Evolutionary conservation across 2,888 invertebrate species (phyloP).

Genomic region (Mystacides longicornis): DNA sequence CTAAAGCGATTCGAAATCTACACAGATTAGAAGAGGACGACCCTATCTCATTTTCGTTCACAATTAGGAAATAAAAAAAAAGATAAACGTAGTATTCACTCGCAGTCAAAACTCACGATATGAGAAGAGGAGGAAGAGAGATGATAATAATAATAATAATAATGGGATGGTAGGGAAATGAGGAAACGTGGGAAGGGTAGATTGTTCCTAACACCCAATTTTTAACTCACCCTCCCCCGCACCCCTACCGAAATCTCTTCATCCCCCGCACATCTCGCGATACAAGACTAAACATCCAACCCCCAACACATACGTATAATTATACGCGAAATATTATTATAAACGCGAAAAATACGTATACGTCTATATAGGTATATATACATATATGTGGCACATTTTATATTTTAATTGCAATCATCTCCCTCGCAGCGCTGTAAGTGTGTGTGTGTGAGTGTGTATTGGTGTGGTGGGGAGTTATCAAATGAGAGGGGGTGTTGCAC

Average conservation of each 20-base stretch:
- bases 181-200: constrained; percentile 12
- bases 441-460: neutral
- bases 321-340: constrained; percentile 23
- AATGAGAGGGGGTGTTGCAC: constrained; percentile 8
- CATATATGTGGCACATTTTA: constrained; percentile 24
- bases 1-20: neutral
- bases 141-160: neutral
- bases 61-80: constrained; percentile 25
- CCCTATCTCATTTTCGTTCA: constrained; percentile 7
- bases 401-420: constrained; percentile 26
- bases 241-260: neutral
- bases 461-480: constrained; percentile 2
- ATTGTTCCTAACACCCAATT: constrained; percentile 5
- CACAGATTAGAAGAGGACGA: neutral
- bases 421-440: neutral
- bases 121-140: neutral
- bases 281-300: constrained; percentile 25
- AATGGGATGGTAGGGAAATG: constrained; percentile 12
- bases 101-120: constrained; percentile 23
- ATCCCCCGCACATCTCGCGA: constrained; percentile 12
- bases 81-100: constrained; percentile 25
- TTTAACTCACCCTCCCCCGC: neutral
- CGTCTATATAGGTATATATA: neutral
- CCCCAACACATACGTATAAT: constrained; percentile 24
- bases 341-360: neutral